Evolutionary conservation across 2,888 invertebrate genomes (phyloP).

Genomic region (Carpatolechia fugitivella): DNA sequence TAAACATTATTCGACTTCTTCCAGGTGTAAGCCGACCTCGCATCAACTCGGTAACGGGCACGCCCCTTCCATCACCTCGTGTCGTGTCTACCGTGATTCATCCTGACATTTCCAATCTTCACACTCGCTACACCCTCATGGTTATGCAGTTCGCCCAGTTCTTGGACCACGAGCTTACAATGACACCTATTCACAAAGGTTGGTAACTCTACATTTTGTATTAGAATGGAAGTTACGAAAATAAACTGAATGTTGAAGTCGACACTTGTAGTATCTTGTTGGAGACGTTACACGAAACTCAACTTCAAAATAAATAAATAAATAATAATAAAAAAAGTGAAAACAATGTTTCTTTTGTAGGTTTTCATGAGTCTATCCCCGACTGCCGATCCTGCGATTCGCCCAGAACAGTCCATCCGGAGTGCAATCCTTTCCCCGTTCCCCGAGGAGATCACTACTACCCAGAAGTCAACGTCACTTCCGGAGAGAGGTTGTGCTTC

Average conservation of each 20-base stretch:
- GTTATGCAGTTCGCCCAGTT: slow-evolving; percentile 98
- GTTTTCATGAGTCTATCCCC: slow-evolving; percentile 93
- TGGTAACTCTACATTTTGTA: not conserved
- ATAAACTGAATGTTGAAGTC: not conserved
- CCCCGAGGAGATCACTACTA: slow-evolving; percentile 94
- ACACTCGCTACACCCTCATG: slow-evolving; percentile 93
- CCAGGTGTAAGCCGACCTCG: slow-evolving; percentile 89
- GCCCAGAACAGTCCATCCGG: slow-evolving; percentile 91
- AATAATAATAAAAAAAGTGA: too few relatives aligned
- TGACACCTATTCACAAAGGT: slow-evolving; percentile 95
- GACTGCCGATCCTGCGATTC: slow-evolving; percentile 95
- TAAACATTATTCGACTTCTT: not conserved
- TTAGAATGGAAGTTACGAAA: not conserved
- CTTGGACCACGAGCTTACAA: slow-evolving; percentile 95
- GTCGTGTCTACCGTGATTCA: slow-evolving; percentile 93
- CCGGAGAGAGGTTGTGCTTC: slow-evolving; percentile 92
- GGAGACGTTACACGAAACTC: too few relatives aligned
- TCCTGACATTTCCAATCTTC: slow-evolving; percentile 93
- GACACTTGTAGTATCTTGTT: not conserved
- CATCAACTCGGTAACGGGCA: slow-evolving; percentile 85
- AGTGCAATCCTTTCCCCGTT: slow-evolving; percentile 95
- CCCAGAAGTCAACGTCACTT: slow-evolving; percentile 90
- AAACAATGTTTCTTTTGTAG: slow-evolving; percentile 43
- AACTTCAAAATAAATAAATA: not conserved
- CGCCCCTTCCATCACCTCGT: slow-evolving; percentile 90